Evolutionary conservation across 2,888 invertebrate species (phyloP).

Genomic region (Sarcophaga rosellei): DNA sequence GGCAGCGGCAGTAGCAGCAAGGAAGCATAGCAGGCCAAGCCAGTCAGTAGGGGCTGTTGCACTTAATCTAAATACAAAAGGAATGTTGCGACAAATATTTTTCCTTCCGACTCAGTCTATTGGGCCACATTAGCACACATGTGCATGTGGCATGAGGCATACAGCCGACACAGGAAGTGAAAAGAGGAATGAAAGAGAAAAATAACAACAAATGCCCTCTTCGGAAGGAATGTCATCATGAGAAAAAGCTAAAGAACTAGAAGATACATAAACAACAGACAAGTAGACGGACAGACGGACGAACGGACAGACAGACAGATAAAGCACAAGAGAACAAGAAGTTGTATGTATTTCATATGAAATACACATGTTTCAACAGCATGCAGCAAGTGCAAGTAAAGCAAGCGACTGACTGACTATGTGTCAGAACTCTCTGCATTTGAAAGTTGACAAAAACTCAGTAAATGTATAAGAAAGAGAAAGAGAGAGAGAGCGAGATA

Average conservation of each 20-base stretch:
- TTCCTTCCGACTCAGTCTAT: conserved; percentile 67
- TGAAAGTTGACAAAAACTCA: neutral
- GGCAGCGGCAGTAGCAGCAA: neutral
- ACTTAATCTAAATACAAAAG: conserved; percentile 73
- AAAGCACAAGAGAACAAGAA: neutral
- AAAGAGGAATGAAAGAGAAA: conserved; percentile 2
- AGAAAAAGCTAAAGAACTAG: neutral
- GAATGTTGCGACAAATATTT: conserved; percentile 77
- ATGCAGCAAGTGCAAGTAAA: neutral
- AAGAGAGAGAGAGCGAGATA: neutral
- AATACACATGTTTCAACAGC: conserved; percentile 33
- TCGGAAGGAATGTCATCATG: neutral
- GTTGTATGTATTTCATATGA: conserved; percentile 13
- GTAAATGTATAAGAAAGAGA: conserved; percentile 8
- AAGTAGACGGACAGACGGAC: conserved; percentile 14
- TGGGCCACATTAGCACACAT: neutral
- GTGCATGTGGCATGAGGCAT: neutral
- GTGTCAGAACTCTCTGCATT: too few relatives aligned
- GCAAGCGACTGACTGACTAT: neutral
- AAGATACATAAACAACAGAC: too few relatives aligned
- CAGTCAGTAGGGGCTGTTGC: conserved; percentile 50
- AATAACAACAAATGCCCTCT: conserved; percentile 28
- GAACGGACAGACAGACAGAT: neutral
- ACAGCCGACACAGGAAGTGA: neutral
- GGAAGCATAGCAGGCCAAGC: neutral